Evolutionary conservation across 2,888 invertebrate genomes (phyloP).

Genomic region (Nymphalis c-album): DNA sequence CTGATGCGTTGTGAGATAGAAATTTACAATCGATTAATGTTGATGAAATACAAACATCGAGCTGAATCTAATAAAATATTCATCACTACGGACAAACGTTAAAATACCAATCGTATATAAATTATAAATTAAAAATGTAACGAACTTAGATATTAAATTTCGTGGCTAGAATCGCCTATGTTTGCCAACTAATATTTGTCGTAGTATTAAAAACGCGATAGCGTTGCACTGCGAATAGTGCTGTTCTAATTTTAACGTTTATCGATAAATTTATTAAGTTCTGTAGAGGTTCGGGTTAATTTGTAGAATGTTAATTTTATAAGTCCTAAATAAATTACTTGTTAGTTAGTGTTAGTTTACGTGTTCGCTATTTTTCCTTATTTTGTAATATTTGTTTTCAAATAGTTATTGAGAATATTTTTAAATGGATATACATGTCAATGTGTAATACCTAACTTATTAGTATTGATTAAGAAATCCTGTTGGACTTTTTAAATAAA

Average conservation of each 20-base stretch:
- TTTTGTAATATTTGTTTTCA: no score
- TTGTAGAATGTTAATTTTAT: not conserved
- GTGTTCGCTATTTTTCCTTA: no score
- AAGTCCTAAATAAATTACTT: no score
- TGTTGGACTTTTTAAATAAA: no score
- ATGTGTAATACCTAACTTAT: no score
- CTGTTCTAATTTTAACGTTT: slow-evolving; percentile 39
- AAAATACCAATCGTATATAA: not conserved
- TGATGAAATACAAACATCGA: not conserved
- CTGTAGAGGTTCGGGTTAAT: not conserved
- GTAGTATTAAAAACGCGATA: slow-evolving; percentile 67
- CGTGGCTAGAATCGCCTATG: slow-evolving; percentile 54
- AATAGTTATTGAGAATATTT: no score
- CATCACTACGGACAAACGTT: not conserved
- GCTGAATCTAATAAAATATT: not conserved
- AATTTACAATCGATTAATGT: no score
- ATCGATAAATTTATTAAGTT: slow-evolving; percentile 34
- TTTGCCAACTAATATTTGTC: slow-evolving; percentile 59
- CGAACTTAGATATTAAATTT: slow-evolving; percentile 31
- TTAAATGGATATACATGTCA: no score
- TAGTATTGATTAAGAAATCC: no score
- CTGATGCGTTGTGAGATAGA: no score
- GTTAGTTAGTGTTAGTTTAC: no score
- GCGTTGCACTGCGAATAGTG: slow-evolving; percentile 62
- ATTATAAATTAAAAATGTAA: slow-evolving; percentile 28